These are phyloP conservation scores for Pogoniulus pusillus DNA, from an alignment of 2,797 vertebrate genomes.

Conservation along the genomic window DNA sequence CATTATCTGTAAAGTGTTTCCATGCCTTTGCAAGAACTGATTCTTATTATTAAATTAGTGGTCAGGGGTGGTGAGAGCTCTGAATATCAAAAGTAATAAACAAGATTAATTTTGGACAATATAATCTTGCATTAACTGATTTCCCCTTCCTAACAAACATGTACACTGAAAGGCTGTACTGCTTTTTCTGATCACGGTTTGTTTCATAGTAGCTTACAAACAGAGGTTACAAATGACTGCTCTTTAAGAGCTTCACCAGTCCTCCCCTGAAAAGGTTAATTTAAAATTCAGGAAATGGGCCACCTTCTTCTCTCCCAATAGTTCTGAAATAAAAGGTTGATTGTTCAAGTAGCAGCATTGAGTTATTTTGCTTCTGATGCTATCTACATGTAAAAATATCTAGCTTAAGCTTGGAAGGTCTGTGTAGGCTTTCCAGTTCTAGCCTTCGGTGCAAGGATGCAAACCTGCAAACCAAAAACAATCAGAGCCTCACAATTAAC, in stretches of 20 bases:
- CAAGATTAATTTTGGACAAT: too few relatives aligned
- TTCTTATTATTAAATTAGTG: too few relatives aligned
- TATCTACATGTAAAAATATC: constrained; percentile 68
- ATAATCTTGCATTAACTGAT: too few relatives aligned
- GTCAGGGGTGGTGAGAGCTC: too few relatives aligned
- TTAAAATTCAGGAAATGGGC: constrained; percentile 54
- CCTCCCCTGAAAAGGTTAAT: constrained; percentile 51
- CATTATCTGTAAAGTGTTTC: too few relatives aligned
- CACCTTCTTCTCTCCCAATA: constrained; percentile 23
- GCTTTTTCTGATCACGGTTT: background rate
- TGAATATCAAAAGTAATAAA: too few relatives aligned
- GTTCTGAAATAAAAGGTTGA: constrained; percentile 58
- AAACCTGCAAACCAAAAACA: background rate
- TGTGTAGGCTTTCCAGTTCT: constrained; percentile 29
- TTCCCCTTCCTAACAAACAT: too few relatives aligned
- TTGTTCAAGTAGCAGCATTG: constrained; percentile 65
- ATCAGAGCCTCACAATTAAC: background rate
- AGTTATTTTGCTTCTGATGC: constrained; percentile 68
- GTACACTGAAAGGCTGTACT: background rate
- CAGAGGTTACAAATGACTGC: background rate
- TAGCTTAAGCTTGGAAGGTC: background rate
- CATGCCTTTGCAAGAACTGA: too few relatives aligned
- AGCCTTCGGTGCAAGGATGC: background rate
- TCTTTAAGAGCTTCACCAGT: background rate
- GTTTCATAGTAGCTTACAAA: background rate